phyloP scores from a whole-genome alignment of 1,140 invertebrate genomes.

The Macrobrachium rosenbergii region DNA sequence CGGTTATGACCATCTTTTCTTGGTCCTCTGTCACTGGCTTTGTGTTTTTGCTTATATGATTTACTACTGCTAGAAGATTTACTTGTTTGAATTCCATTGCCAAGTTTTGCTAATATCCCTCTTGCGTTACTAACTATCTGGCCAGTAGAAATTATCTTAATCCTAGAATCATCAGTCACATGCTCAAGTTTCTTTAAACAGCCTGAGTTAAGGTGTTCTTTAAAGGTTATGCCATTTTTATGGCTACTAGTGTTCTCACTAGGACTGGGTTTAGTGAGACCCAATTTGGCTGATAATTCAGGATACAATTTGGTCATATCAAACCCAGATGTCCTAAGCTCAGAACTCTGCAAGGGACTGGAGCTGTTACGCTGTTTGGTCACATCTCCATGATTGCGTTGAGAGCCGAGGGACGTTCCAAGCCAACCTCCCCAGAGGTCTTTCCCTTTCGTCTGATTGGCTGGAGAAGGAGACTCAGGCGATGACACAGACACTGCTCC shows the following conservation, averaged over 20 bases:
- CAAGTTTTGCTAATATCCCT: constrained; percentile 46
- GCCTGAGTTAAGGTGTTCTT: constrained; percentile 49
- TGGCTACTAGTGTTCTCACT: constrained; percentile 37
- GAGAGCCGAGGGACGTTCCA: constrained; percentile 42
- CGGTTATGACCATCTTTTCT: constrained; percentile 16
- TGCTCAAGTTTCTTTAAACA: constrained; percentile 45
- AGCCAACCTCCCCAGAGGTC: constrained; percentile 56
- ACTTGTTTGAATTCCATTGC: constrained; percentile 51
- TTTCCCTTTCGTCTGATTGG: constrained; percentile 22
- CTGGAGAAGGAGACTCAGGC: constrained; percentile 15
- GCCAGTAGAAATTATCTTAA: constrained; percentile 56
- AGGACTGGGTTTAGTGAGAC: constrained; percentile 48
- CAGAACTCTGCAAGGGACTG: constrained; percentile 50
- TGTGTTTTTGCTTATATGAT: constrained; percentile 42
- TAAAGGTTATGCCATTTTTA: constrained; percentile 56
- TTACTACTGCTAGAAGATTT: constrained; percentile 42
- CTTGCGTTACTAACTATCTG: constrained; percentile 54
- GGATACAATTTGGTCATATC: constrained; percentile 59
- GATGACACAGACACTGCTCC: constrained; percentile 22
- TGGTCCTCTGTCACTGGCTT: constrained; percentile 10
- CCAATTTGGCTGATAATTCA: constrained; percentile 52
- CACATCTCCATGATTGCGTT: constrained; percentile 31
- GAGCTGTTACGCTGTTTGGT: constrained; percentile 40
- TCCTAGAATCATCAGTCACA: constrained; percentile 54
- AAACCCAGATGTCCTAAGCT: constrained; percentile 53